Base-by-base conservation (phyloP, 1,140 invertebrate genomes). In the Leptopilina clavipes region DNA sequence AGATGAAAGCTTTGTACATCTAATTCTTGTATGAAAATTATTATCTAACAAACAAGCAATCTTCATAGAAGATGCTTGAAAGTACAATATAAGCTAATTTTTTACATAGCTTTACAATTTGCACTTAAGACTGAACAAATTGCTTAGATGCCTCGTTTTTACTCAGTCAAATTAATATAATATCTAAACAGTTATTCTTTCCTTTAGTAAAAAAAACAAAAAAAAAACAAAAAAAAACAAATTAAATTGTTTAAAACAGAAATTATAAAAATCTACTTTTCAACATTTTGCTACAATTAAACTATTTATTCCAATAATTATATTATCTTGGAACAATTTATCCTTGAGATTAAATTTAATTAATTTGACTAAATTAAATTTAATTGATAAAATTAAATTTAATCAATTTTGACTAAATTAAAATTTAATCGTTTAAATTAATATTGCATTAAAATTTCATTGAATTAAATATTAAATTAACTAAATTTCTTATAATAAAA, bases 21-120 rank as follows among this genome's bases (percentile, higher is more conserved):
- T 2, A 25, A 65, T 31, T 22, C 59, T 65, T 1, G 12, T 31
- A 25, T 65, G 1, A 65, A 31, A 65, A 37, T 14, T 65, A 37
- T 14, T 31, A 65, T 65, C 22, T 65, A 31, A 65, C 22, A 65
- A 65, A 65, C 59, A 65, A 65, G 59, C 59, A n/a, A 14, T 65
- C 59, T 65, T 65, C 59, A 65, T 22, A 31, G 59, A 65, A 65
- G 59, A 37, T 37, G 59, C 59, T 65, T 31, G 25, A 22, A 65
- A 31, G 59, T n/a, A 65, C 12, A 31, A 40, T 52, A 52, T 17
- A 40, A 40, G 9, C 7, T 17, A n/a, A 5, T 31, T 65, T 31
- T 31, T 31, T 25, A 22, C 9, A 65, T 12, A 31, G 25, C 59
- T 65, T 37, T 25, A 37, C 18, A 65, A n/a, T 65, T 65, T 65